These are phyloP conservation scores for Adelosebastes latens DNA, from an alignment of 2,797 vertebrate genomes.

Conservation along the genomic window DNA sequence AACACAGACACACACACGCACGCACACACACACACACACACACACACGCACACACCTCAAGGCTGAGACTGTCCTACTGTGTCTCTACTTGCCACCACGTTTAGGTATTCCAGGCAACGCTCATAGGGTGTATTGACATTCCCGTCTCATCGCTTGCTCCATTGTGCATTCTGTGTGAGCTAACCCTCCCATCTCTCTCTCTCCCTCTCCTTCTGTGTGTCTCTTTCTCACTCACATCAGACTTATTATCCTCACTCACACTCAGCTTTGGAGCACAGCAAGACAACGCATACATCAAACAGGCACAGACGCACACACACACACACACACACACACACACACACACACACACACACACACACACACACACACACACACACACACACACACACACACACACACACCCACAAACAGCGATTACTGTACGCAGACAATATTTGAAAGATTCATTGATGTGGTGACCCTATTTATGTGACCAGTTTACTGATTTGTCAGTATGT, in stretches of 20 bases:
- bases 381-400: conserved; percentile 3
- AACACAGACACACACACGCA: conserved; percentile 30
- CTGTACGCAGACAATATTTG: conserved; percentile 17
- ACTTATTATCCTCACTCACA: conserved; percentile 67
- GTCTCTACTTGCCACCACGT: conserved; percentile 64
- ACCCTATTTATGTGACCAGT: conserved; percentile 20
- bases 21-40: conserved; percentile 28
- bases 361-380: conserved; percentile 10
- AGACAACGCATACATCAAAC: conserved; percentile 32
- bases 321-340: conserved; percentile 10
- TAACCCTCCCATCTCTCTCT: conserved; percentile 32
- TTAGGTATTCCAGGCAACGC: conserved; percentile 77
- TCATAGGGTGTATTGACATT: conserved; percentile 80
- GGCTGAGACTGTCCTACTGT: conserved; percentile 65
- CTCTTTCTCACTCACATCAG: conserved; percentile 44
- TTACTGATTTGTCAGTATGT: conserved; percentile 6
- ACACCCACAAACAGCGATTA: conserved; percentile 2
- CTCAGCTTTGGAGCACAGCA: conserved; percentile 48
- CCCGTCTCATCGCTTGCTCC: conserved; percentile 75
- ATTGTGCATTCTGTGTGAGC: conserved; percentile 78
- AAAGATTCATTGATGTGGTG: conserved; percentile 31
- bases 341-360: conserved; percentile 5
- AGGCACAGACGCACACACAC: conserved; percentile 11
- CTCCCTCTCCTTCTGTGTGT: neutral
- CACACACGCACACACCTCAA: conserved; percentile 46